phyloP scores from a whole-genome alignment of 2,797 vertebrate genomes.

The Melanogrammus aeglefinus region DNA sequence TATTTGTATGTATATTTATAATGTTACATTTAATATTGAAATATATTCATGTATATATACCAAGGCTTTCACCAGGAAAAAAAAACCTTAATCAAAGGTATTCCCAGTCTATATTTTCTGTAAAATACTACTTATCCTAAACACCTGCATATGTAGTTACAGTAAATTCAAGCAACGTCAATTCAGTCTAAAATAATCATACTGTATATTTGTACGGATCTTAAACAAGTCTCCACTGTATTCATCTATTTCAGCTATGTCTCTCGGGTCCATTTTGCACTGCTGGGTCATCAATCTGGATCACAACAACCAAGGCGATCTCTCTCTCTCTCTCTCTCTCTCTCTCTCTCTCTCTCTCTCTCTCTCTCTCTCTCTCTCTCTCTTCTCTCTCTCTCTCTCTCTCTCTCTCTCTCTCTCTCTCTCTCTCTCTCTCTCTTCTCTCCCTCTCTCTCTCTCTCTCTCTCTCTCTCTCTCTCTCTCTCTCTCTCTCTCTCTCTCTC shows the following conservation, averaged over 20 bases:
- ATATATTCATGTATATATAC: no score
- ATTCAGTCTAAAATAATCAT: neutral
- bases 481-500: no score
- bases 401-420: conserved; percentile 28
- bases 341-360: no score
- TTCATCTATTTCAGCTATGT: conserved; percentile 26
- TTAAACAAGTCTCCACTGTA: conserved; percentile 14
- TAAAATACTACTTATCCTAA: no score
- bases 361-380: no score
- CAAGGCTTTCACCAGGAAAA: no score
- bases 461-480: conserved; percentile 15
- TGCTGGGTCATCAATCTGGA: conserved; percentile 59
- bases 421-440: conserved; percentile 12
- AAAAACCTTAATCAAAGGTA: no score
- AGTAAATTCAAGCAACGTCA: neutral
- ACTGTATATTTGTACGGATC: neutral
- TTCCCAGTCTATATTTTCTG: no score
- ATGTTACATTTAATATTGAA: no score
- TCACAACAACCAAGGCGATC: conserved; percentile 31
- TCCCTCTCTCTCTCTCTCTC: no score
- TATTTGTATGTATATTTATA: no score
- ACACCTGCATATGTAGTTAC: neutral
- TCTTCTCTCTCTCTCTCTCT: neutral
- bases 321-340: conserved; percentile 13
- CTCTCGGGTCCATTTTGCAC: conserved; percentile 42